These are phyloP conservation scores for Mesorhabditis spiculigera DNA, from an alignment of 2,888 invertebrate genomes.

Conservation along the genomic window DNA sequence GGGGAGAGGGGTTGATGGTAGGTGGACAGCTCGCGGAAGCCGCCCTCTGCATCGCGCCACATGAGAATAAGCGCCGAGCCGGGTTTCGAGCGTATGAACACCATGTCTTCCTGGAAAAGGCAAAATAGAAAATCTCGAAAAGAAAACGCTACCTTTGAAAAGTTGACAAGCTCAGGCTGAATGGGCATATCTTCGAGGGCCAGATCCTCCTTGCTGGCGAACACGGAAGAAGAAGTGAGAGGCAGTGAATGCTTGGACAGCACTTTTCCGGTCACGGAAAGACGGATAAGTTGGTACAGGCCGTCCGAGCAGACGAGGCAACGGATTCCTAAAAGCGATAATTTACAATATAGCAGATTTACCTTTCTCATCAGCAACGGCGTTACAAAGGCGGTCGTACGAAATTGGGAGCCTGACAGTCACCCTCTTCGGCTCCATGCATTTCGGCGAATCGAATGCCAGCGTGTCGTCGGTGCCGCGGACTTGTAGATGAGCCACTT, in stretches of 20 bases:
- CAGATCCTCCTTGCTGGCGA: constrained; percentile 66
- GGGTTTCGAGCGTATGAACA: constrained; percentile 80
- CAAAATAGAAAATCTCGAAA: background rate
- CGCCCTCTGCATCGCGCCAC: constrained; percentile 88
- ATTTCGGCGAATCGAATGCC: constrained; percentile 1
- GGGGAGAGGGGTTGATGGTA: constrained; percentile 22
- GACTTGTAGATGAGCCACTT: background rate
- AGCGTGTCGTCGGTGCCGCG: background rate
- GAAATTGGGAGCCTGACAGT: constrained; percentile 5
- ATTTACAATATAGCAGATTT: background rate
- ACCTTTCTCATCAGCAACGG: constrained; percentile 56
- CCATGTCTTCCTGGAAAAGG: constrained; percentile 50
- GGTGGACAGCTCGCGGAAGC: constrained; percentile 81
- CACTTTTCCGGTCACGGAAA: constrained; percentile 84
- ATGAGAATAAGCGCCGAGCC: constrained; percentile 85
- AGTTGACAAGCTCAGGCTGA: constrained; percentile 68
- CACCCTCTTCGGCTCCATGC: background rate
- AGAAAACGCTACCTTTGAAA: constrained; percentile 74
- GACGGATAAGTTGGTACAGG: constrained; percentile 77
- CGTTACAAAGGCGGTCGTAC: background rate
- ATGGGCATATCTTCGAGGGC: background rate
- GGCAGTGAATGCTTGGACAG: constrained; percentile 89
- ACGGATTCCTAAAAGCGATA: constrained; percentile 76
- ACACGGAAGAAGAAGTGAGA: constrained; percentile 81
- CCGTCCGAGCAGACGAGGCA: constrained; percentile 69